phyloP scores from a whole-genome alignment of 2,113 vertebrate genomes.

The Poecile atricapillus region DNA sequence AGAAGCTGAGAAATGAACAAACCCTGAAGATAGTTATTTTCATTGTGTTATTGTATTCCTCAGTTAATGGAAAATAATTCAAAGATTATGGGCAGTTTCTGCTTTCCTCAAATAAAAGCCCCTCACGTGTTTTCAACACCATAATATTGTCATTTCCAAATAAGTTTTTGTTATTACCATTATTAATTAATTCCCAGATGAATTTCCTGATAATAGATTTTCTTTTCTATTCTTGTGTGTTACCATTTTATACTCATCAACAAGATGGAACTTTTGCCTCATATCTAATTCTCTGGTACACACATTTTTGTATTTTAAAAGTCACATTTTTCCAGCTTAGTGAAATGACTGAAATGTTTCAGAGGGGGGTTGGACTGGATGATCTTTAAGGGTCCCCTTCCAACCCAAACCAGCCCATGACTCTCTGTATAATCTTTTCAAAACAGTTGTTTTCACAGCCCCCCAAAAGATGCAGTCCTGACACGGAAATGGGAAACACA shows the following conservation, averaged over 20 bases:
- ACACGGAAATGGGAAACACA: slow-evolving; percentile 97
- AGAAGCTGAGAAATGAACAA: neutral
- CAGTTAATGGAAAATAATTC: neutral
- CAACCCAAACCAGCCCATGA: neutral
- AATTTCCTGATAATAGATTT: neutral
- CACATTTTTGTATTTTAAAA: neutral
- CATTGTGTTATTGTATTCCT: neutral
- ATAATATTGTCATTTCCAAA: neutral
- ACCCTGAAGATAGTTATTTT: neutral
- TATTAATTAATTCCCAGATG: neutral
- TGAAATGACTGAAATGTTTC: slow-evolving; percentile 78
- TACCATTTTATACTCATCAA: neutral
- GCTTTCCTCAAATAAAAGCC: neutral
- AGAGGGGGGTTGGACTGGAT: slow-evolving; percentile 26
- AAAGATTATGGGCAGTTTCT: neutral
- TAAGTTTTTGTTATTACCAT: neutral
- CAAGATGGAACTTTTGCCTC: neutral
- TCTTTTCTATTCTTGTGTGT: neutral
- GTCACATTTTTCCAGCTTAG: slow-evolving; percentile 63
- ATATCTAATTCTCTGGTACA: neutral
- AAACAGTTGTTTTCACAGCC: slow-evolving; percentile 89
- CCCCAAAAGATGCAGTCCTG: slow-evolving; percentile 89
- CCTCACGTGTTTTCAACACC: neutral
- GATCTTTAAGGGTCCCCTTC: neutral
- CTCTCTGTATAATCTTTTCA: slow-evolving; percentile 83